Evolutionary conservation across 2,888 invertebrate species (phyloP).

Genomic region (Neoitamus cyanurus): DNA sequence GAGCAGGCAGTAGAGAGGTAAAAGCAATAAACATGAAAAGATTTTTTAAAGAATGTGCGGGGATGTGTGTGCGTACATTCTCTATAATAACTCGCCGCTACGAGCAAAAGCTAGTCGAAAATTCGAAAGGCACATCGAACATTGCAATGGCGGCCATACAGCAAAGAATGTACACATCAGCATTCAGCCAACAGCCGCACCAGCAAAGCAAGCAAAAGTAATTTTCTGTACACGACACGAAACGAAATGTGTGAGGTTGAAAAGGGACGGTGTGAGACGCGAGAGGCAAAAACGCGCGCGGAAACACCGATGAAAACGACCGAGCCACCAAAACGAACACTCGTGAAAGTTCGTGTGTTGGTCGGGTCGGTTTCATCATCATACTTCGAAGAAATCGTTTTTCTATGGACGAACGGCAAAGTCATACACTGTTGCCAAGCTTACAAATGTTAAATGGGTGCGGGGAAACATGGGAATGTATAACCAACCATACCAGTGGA

Average conservation of each 20-base stretch:
- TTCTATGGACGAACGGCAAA: background rate
- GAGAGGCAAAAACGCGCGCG: background rate
- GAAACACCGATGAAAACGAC: background rate
- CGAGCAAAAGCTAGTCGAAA: background rate
- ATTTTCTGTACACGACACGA: background rate
- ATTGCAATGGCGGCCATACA: constrained; percentile 17
- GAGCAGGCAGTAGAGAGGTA: background rate
- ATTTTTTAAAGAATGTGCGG: background rate
- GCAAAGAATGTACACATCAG: constrained; percentile 13
- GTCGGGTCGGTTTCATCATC: constrained; percentile 33
- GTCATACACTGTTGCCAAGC: constrained; percentile 37
- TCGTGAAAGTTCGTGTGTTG: constrained; percentile 29
- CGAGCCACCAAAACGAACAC: constrained; percentile 6
- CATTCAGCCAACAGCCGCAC: background rate
- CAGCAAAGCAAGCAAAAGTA: background rate
- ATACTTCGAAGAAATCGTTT: constrained; percentile 29
- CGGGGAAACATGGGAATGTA: background rate
- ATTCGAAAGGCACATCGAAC: background rate
- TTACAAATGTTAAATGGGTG: background rate
- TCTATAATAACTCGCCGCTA: background rate
- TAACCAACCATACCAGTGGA: constrained; percentile 10
- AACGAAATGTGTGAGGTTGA: background rate
- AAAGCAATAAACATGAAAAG: background rate
- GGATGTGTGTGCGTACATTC: background rate
- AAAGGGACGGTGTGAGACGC: background rate